Percentiles rank a stretch among this genome's conserved stretches.
Evolutionary conservation across 2,113 vertebrate genomes (phyloP).

Genomic region (Atrichornis clamosus): DNA sequence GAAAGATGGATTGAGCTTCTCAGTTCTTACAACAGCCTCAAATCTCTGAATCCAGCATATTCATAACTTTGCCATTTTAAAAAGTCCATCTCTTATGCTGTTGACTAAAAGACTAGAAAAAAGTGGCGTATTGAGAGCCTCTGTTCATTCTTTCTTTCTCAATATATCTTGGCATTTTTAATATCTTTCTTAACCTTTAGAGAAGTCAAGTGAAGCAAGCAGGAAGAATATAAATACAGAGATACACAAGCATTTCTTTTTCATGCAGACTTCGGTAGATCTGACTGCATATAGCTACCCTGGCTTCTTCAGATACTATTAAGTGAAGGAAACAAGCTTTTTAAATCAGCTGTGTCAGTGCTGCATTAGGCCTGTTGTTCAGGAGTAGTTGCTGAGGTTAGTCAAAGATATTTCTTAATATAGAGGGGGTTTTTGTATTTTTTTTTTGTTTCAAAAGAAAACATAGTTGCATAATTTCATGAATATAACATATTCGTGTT

Average conservation of each 20-base stretch:
- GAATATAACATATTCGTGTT: neutral
- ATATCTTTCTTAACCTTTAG: neutral
- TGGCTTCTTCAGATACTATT: neutral
- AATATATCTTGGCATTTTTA: neutral
- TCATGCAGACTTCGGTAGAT: neutral
- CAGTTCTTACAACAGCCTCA: neutral
- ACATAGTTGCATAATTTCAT: neutral
- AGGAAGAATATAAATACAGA: neutral
- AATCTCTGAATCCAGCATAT: neutral
- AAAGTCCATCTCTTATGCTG: neutral
- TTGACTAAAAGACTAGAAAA: neutral
- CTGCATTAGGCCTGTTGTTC: neutral
- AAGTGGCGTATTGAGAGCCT: neutral
- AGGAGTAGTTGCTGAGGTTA: neutral
- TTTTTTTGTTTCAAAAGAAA: neutral
- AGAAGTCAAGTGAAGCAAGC: neutral
- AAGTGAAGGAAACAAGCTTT: neutral
- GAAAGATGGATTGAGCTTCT: neutral
- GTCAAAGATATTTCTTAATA: neutral
- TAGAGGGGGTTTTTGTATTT: accelerated
- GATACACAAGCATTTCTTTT: neutral
- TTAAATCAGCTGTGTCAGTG: neutral
- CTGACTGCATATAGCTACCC: neutral
- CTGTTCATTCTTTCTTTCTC: neutral
- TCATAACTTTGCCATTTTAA: neutral